phyloP scores from a whole-genome alignment of 2,113 vertebrate species.

The Equus quagga region DNA sequence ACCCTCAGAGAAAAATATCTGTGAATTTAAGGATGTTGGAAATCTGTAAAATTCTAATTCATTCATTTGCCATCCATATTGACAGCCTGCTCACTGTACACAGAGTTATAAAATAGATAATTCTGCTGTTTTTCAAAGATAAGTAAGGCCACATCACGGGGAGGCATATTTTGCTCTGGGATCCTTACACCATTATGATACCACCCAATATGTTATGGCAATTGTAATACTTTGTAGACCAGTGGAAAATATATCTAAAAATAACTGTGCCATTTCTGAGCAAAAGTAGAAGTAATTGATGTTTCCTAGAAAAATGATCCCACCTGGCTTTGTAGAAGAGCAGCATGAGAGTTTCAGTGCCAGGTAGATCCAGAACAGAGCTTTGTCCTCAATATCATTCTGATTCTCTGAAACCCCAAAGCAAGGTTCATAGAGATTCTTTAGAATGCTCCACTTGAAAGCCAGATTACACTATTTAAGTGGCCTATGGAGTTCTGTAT shows the following conservation, averaged over 20 bases:
- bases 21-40: neutral
- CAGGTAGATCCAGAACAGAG: slow-evolving; percentile 83
- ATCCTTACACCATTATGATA: slow-evolving; percentile 77
- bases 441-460: slow-evolving; percentile 83
- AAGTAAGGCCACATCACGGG: neutral
- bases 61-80: slow-evolving; percentile 31
- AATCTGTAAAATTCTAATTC: slow-evolving; percentile 52
- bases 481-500: slow-evolving; percentile 79
- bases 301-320: slow-evolving; percentile 89
- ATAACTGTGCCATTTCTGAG: slow-evolving; percentile 89
- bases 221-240: slow-evolving; percentile 87
- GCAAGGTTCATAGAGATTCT: slow-evolving; percentile 80
- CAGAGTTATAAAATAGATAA: slow-evolving; percentile 33
- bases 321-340: slow-evolving; percentile 88
- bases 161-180: slow-evolving; percentile 61
- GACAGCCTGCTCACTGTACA: neutral
- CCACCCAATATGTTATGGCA: slow-evolving; percentile 84
- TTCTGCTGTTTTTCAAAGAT: slow-evolving; percentile 62
- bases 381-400: slow-evolving; percentile 82
- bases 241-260: slow-evolving; percentile 89
- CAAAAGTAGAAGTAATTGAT: slow-evolving; percentile 87
- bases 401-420: slow-evolving; percentile 84
- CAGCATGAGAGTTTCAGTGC: slow-evolving; percentile 80
- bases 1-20: neutral
- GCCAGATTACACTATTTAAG: slow-evolving; percentile 86